Evolutionary conservation across 2,888 invertebrate species (phyloP).

Genomic region (Andrena trimmerana): DNA sequence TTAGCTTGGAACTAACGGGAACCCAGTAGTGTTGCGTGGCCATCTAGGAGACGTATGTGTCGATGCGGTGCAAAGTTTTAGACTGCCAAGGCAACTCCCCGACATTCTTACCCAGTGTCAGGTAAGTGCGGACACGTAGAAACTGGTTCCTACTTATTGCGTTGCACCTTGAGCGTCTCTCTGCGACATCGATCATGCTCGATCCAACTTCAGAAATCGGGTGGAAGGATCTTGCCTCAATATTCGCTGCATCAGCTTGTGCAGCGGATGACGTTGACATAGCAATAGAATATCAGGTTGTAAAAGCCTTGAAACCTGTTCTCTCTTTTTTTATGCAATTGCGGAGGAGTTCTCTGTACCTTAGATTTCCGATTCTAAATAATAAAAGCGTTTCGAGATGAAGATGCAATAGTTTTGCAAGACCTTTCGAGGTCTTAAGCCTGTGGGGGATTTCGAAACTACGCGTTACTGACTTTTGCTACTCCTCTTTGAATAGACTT

Average conservation of each 20-base stretch:
- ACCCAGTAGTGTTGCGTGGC: constrained; percentile 25
- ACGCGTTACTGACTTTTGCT: not conserved
- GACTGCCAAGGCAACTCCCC: constrained; percentile 84
- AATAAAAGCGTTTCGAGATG: too few species aligned
- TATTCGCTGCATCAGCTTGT: not conserved
- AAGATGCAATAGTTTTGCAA: too few species aligned
- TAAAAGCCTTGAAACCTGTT: not conserved
- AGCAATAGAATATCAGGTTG: not conserved
- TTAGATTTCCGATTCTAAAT: not conserved
- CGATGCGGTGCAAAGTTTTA: constrained; percentile 84
- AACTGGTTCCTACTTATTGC: constrained; percentile 14
- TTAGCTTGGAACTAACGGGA: not conserved
- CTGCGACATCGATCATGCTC: not conserved
- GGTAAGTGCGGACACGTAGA: constrained; percentile 72
- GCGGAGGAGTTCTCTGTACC: not conserved
- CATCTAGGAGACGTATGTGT: constrained; percentile 79
- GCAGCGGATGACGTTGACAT: not conserved
- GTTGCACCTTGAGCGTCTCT: not conserved
- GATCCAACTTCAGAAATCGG: not conserved
- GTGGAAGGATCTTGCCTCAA: not conserved
- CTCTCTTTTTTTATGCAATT: not conserved
- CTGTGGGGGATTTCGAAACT: too few species aligned
- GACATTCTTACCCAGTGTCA: constrained; percentile 82
- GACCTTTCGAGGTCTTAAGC: too few species aligned
- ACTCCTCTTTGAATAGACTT: constrained; percentile 87